phyloP scores from a whole-genome alignment of 2,113 vertebrate genomes.

The Sander lucioperca region DNA sequence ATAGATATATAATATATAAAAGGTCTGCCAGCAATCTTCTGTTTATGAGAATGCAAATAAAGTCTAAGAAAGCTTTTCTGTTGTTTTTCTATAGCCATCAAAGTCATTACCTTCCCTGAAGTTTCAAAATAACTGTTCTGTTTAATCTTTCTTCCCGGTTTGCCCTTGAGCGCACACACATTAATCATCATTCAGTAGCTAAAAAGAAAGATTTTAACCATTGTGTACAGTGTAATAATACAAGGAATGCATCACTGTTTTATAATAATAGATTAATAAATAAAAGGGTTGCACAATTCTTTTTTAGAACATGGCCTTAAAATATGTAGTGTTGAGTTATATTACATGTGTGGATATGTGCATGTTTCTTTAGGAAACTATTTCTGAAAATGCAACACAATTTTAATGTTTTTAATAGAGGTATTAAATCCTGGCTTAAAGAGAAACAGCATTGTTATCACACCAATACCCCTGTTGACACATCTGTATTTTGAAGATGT shows the following conservation, averaged over 20 bases:
- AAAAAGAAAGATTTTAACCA: constrained; percentile 23
- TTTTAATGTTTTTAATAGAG: no score
- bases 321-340: background rate
- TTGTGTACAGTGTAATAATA: background rate
- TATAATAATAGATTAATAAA: constrained; percentile 1
- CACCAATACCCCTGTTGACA: no score
- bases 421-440: no score
- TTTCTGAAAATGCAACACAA: background rate
- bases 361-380: background rate
- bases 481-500: no score
- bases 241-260: background rate
- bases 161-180: constrained; percentile 51
- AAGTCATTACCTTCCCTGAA: constrained; percentile 52
- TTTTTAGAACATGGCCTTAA: background rate
- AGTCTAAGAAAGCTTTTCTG: constrained; percentile 24
- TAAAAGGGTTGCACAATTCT: background rate
- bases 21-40: constrained; percentile 26
- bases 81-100: constrained; percentile 46
- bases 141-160: constrained; percentile 58
- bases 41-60: constrained; percentile 33
- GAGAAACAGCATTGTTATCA: no score
- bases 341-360: background rate
- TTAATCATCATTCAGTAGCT: constrained; percentile 57
- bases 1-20: constrained; percentile 6
- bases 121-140: constrained; percentile 46